Conservation (phyloP, 2,888 invertebrate genomes). For the Eristalis pertinax region DNA sequence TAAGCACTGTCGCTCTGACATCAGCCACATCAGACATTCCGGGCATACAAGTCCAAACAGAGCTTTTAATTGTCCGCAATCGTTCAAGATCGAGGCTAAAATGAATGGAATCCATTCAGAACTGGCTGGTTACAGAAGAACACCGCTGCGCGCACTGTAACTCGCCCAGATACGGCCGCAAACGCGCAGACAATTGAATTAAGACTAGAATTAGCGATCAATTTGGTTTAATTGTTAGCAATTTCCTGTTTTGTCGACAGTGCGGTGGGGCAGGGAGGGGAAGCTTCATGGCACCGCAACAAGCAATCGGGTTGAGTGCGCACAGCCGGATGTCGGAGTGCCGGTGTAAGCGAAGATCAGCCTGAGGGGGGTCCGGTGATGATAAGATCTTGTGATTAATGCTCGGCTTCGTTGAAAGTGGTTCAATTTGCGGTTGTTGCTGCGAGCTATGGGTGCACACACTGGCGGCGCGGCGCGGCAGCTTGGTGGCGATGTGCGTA, state of each 20-base stretch:
- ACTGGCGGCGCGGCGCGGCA: neutral
- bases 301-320: neutral
- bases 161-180: neutral
- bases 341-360: neutral
- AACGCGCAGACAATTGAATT: conserved; percentile 36
- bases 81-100: conserved; percentile 64
- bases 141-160: neutral
- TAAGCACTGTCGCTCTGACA: conserved; percentile 1
- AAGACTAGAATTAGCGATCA: conserved; percentile 39
- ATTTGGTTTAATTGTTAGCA: conserved; percentile 42
- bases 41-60: conserved; percentile 9
- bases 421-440: neutral
- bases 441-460: neutral
- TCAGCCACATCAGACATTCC: conserved; percentile 43
- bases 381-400: neutral
- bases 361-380: neutral
- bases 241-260: conserved; percentile 29
- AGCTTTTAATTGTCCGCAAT: conserved; percentile 57
- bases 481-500: neutral
- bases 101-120: conserved; percentile 51
- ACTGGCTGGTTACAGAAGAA: neutral
- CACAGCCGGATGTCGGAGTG: conserved; percentile 15
- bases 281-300: conserved; percentile 6
- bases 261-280: too few species aligned
- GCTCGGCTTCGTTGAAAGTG: neutral